Percentiles rank a stretch among this genome's conserved stretches.
Evolutionary conservation across 2,797 vertebrate genomes (phyloP).

Genomic region (Cryptoblepharus egeriae): DNA sequence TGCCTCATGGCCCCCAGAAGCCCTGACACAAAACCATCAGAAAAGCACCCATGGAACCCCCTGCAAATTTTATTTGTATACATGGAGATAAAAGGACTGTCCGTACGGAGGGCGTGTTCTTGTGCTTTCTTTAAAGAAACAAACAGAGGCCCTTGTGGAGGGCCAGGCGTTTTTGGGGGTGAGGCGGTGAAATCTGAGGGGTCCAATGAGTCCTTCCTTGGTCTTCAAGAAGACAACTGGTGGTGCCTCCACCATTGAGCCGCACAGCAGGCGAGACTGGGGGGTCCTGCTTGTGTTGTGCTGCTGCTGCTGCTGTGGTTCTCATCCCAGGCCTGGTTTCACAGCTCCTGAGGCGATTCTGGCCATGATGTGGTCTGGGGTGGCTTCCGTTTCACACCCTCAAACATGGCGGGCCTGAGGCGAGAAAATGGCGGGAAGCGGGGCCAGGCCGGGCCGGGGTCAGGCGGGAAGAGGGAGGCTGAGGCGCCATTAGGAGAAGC

Average conservation of each 20-base stretch:
- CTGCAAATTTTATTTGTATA: conserved; percentile 30
- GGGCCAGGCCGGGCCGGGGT: conserved; percentile 40
- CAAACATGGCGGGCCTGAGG: too few species aligned
- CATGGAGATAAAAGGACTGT: neutral
- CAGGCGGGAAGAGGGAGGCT: neutral
- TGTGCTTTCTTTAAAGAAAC: conserved; percentile 60
- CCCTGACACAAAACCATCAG: conserved; percentile 48
- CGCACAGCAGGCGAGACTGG: conserved; percentile 49
- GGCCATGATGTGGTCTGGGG: too few species aligned
- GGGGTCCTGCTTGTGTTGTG: too few species aligned
- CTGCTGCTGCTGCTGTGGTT: too few species aligned
- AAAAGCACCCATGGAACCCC: conserved; percentile 49
- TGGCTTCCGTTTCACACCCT: too few species aligned
- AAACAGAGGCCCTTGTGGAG: conserved; percentile 35
- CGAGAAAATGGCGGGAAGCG: conserved; percentile 61
- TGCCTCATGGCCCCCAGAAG: conserved; percentile 48
- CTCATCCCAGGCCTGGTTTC: too few species aligned
- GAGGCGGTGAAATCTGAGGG: too few species aligned
- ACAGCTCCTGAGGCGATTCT: conserved; percentile 81
- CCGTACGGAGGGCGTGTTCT: neutral
- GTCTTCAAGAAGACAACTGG: too few species aligned
- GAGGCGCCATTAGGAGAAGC: conserved; percentile 91
- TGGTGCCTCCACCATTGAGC: conserved; percentile 57
- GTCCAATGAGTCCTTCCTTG: conserved; percentile 19
- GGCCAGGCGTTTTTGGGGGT: too few species aligned